Conservation (phyloP, 2,113 vertebrate species). For the Solenodon paradoxus region DNA sequence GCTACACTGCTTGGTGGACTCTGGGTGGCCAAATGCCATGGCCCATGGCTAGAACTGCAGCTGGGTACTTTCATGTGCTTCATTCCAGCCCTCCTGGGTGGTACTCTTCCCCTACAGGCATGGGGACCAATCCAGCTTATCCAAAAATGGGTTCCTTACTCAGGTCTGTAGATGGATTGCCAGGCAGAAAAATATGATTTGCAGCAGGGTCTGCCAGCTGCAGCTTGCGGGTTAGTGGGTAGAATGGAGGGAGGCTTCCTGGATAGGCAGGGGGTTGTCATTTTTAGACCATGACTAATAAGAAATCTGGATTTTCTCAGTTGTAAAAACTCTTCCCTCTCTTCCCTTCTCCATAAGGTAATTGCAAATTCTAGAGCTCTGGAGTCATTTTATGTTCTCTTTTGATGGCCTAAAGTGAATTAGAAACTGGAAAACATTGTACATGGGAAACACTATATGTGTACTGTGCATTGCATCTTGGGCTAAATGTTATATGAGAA, state of each 20-base stretch:
- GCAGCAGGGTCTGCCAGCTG: conserved; percentile 38
- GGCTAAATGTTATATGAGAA: conserved; percentile 70
- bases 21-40: conserved; percentile 24
- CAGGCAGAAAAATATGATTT: conserved; percentile 53
- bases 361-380: conserved; percentile 67
- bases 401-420: conserved; percentile 73
- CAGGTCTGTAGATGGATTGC: conserved; percentile 10
- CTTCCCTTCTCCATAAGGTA: conserved; percentile 64
- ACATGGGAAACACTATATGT: conserved; percentile 65
- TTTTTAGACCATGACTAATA: conserved; percentile 77
- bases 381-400: conserved; percentile 69
- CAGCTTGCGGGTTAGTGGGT: neutral
- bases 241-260: neutral
- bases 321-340: conserved; percentile 75
- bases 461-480: conserved; percentile 66
- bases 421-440: conserved; percentile 74
- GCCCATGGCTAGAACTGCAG: neutral
- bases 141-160: conserved; percentile 9
- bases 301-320: conserved; percentile 75
- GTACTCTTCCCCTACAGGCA: conserved; percentile 3
- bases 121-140: neutral
- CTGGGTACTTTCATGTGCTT: neutral
- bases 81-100: conserved; percentile 25
- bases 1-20: neutral
- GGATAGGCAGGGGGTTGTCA: conserved; percentile 67